Conservation (phyloP, 2,888 invertebrate species). For the Ditula angustiorana region DNA sequence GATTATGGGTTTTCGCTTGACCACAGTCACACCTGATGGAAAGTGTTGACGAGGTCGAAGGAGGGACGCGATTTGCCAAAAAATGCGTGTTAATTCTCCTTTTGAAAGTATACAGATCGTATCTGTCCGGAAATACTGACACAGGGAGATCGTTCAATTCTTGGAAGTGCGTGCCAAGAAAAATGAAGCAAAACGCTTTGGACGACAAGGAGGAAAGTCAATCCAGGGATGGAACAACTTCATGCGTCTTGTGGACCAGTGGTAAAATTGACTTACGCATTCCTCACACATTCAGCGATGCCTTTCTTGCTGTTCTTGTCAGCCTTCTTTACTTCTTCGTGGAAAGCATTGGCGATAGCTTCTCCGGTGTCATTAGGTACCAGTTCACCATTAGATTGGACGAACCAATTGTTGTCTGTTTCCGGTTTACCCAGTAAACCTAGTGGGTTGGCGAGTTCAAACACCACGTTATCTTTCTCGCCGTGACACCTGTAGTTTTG, state of each 20-base stretch:
- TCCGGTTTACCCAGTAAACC: conserved; percentile 66
- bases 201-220: too few species aligned
- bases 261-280: conserved; percentile 55
- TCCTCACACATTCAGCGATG: conserved; percentile 59
- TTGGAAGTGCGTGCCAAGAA: too few species aligned
- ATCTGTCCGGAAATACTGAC: too few species aligned
- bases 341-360: conserved; percentile 55
- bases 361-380: conserved; percentile 55
- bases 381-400: conserved; percentile 68
- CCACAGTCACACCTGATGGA: too few species aligned
- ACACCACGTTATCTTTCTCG: conserved; percentile 87
- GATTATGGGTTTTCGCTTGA: too few species aligned
- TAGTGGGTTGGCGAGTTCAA: conserved; percentile 80
- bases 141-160: too few species aligned
- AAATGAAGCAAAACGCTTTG: too few species aligned
- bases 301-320: conserved; percentile 64
- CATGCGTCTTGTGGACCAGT: too few species aligned
- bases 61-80: too few species aligned
- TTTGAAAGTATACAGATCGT: too few species aligned
- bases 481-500: conserved; percentile 86
- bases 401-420: conserved; percentile 59
- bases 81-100: too few species aligned
- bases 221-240: not conserved
- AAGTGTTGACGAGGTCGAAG: too few species aligned
- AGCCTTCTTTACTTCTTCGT: conserved; percentile 57